Percentiles rank a stretch among this genome's conserved stretches.
Evolutionary conservation across 2,888 invertebrate species (phyloP).

Genomic region (Minunthozetes semirufus): DNA sequence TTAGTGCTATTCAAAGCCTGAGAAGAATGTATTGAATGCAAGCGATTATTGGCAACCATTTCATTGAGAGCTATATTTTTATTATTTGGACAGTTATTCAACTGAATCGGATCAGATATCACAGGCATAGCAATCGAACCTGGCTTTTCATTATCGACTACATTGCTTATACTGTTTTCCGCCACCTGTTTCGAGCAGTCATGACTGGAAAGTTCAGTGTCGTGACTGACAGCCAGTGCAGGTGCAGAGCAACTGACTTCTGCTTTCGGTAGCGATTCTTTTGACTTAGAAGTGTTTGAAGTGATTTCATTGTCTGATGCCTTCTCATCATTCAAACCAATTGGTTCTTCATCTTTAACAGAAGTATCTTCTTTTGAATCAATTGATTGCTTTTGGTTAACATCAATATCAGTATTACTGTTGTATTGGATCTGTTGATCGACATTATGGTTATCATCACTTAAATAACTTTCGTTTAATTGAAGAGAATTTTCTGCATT

Average conservation of each 20-base stretch:
- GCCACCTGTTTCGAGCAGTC: slow-evolving; percentile 8
- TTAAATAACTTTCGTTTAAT: too few species aligned
- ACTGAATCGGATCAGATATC: background rate
- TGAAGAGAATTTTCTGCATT: too few species aligned
- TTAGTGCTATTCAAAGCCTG: background rate
- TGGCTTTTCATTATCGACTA: slow-evolving; percentile 5
- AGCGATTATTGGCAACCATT: background rate
- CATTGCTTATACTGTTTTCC: slow-evolving; percentile 1
- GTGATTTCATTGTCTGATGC: background rate
- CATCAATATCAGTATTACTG: too few species aligned
- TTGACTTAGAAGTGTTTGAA: background rate
- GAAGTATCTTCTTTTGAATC: background rate
- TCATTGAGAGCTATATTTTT: background rate
- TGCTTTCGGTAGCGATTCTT: background rate
- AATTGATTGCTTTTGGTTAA: too few species aligned
- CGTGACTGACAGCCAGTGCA: slow-evolving; percentile 20
- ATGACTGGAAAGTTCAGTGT: background rate
- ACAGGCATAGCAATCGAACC: slow-evolving; percentile 13
- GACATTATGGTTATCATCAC: too few species aligned
- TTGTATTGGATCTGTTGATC: too few species aligned
- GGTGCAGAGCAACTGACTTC: slow-evolving; percentile 24
- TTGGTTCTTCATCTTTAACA: background rate
- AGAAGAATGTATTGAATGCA: background rate
- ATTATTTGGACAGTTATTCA: background rate
- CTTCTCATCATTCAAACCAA: background rate